Base-by-base conservation (phyloP, 2,797 vertebrate species). In the Rhodeus uyekii region DNA sequence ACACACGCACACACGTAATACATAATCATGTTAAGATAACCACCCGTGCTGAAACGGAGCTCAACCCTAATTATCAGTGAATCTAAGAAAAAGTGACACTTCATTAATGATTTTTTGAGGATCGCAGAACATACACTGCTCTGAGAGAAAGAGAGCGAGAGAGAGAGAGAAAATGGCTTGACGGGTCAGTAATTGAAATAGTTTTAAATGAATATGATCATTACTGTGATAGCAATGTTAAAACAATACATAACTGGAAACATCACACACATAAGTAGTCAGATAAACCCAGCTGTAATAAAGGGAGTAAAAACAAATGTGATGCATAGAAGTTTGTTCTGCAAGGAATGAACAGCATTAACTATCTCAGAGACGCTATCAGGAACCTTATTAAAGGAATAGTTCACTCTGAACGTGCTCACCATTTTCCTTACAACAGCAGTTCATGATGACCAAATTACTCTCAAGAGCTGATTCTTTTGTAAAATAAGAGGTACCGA, bases 141-240 rank as follows among this genome's bases (percentile, higher is more conserved):
- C n/a, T 19, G 19, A 27, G 36, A 46, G 53, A 61, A 42, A 36
- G n/a, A 53, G 38, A 34, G 32, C 13, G 32, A 61, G 19, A 29
- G 44, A 42, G 63, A 16, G 50, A 71, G 53, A 68, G 34, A 82
- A 36, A 65, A 36, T 44, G 39, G 27, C 58, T 69, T 81, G 78
- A 81, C 60, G 27, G 78, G 64, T 55, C 68, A 82, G 80, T 85
- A 78, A 81, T 78, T 78, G 83, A 77, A 85, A 85, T 82, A 72
- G 79, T 78, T 71, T 91, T 88, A 91, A 91, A 93, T 91, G 89
- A 93, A 91, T 90, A 90, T 89, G 89, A 89, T 92, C 89, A 91
- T 93, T 93, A 92, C 86, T 88, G 88, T 90, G 61, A 67, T 55
- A 58, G 61, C 71, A 81, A 42, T 81, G 80, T 67, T 81, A 81